Conservation (phyloP, 30 jellyfish, hydroid and myxozoan species). For the Cassiopea xamachana region DNA sequence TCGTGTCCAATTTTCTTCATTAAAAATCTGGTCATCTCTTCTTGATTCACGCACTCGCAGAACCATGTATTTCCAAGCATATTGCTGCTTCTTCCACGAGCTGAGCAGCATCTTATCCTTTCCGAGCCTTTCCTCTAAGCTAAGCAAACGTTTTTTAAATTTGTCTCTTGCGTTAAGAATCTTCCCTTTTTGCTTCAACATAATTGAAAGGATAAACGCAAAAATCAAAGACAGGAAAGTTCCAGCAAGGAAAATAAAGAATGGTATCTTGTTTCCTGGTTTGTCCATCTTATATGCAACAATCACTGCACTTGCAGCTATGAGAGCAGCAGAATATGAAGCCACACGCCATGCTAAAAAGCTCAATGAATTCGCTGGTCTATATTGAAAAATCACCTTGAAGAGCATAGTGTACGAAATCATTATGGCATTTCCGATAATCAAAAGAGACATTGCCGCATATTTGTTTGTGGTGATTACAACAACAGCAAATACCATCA, state of each 20-base stretch:
- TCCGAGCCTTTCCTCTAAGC: constrained; percentile 63
- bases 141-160: constrained; percentile 44
- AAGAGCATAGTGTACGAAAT: constrained; percentile 69
- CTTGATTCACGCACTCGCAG: constrained; percentile 82
- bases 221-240: constrained; percentile 38
- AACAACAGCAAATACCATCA: constrained; percentile 78
- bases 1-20: constrained; percentile 63
- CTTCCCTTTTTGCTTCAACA: constrained; percentile 39
- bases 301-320: constrained; percentile 74
- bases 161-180: constrained; percentile 64
- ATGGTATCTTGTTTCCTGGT: constrained; percentile 71
- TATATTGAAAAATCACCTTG: constrained; percentile 60
- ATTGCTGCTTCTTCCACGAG: constrained; percentile 69
- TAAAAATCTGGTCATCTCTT: constrained; percentile 53
- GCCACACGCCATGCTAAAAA: constrained; percentile 88
- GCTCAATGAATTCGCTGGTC: constrained; percentile 75
- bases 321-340: constrained; percentile 54
- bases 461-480: constrained; percentile 66
- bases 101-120: constrained; percentile 59
- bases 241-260: constrained; percentile 74
- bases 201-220: constrained; percentile 56
- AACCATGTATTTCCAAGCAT: constrained; percentile 74
- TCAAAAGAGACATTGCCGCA: constrained; percentile 54
- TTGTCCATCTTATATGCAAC: constrained; percentile 62
- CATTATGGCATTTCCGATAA: constrained; percentile 48